A percentile compares a stretch with the other conserved stretches of the same genome.
Conservation (phyloP, 2,113 vertebrate species). For the Coptodon bakossiorum region DNA sequence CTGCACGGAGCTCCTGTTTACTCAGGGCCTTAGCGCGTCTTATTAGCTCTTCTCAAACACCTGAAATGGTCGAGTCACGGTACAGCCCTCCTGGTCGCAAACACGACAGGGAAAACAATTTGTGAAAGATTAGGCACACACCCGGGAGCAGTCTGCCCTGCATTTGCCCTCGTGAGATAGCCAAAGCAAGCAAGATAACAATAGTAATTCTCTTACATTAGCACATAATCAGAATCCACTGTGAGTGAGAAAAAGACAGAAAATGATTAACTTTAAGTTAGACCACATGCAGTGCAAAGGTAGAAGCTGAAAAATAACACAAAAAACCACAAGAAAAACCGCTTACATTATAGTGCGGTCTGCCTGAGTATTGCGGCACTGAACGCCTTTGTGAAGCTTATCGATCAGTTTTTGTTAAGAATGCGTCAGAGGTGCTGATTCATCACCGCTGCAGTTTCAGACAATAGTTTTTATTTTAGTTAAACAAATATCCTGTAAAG, state of each 20-base stretch:
- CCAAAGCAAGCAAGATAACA: slow-evolving; percentile 64
- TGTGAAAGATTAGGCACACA: slow-evolving; percentile 74
- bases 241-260: neutral
- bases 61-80: slow-evolving; percentile 57
- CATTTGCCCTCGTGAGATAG: slow-evolving; percentile 64
- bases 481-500: slow-evolving; percentile 1
- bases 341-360: slow-evolving; percentile 2
- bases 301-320: neutral
- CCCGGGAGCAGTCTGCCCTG: slow-evolving; percentile 65
- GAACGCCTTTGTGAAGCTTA: slow-evolving; percentile 14
- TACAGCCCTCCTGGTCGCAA: slow-evolving; percentile 50
- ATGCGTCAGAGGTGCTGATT: slow-evolving; percentile 29
- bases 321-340: neutral
- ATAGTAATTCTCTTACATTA: slow-evolving; percentile 67
- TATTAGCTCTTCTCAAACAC: slow-evolving; percentile 73
- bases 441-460: neutral
- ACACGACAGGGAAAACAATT: slow-evolving; percentile 69
- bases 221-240: slow-evolving; percentile 60
- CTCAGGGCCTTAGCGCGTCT: slow-evolving; percentile 55
- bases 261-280: slow-evolving; percentile 25
- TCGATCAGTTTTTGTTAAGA: slow-evolving; percentile 8
- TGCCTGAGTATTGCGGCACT: neutral
- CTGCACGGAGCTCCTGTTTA: slow-evolving; percentile 56
- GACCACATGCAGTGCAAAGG: neutral
- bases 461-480: neutral